A percentile compares a stretch with the other conserved stretches of the same genome.
Conservation (phyloP, 2,797 vertebrate genomes). For the Xiphorhynchus erythropygius region DNA sequence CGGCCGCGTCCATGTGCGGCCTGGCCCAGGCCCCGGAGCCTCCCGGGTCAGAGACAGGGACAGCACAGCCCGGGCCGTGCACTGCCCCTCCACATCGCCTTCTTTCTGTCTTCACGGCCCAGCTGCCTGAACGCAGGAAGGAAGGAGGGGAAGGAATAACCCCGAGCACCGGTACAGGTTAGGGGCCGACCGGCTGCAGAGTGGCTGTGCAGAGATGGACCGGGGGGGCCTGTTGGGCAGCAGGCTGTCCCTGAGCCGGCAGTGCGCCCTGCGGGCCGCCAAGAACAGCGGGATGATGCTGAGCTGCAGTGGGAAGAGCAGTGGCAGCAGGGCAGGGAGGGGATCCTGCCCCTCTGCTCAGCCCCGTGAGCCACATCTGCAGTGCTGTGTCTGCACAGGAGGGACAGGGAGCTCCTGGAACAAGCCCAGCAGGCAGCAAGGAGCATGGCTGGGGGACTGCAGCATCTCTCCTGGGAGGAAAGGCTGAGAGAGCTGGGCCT, state of each 20-base stretch:
- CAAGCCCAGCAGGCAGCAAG: rapidly evolving
- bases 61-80: rapidly evolving
- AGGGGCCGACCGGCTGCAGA: background rate
- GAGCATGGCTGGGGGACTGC: rapidly evolving
- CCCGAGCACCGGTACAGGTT: background rate
- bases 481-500: background rate
- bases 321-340: background rate
- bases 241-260: background rate
- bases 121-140: background rate
- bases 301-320: background rate
- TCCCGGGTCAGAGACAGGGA: too few species aligned
- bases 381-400: background rate
- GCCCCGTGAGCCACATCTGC: background rate
- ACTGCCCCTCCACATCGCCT: too few species aligned
- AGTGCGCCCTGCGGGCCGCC: background rate
- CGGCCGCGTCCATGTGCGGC: background rate
- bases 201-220: background rate
- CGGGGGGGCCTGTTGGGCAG: background rate
- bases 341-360: background rate
- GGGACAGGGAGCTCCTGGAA: background rate
- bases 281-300: background rate
- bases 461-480: background rate
- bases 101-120: background rate
- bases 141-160: background rate
- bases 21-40: rapidly evolving